These are phyloP conservation scores for Lepidotrigona ventralis DNA, from an alignment of 1,140 invertebrate genomes.

Conservation along the genomic window DNA sequence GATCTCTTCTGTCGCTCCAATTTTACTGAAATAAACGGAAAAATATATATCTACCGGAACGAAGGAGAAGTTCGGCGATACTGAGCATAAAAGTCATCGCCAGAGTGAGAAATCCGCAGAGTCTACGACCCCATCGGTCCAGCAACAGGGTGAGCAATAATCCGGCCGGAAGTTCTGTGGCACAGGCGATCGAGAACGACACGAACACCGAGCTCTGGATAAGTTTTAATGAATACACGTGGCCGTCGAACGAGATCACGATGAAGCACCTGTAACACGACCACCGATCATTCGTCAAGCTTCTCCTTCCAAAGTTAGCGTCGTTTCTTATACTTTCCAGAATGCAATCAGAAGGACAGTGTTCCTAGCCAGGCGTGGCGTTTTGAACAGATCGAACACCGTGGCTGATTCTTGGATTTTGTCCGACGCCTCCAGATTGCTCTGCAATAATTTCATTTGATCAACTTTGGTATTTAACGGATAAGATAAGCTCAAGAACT, in stretches of 20 bases:
- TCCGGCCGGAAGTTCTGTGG: slow-evolving; percentile 86
- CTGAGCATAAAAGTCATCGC: slow-evolving; percentile 80
- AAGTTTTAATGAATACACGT: slow-evolving; percentile 84
- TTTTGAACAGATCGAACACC: slow-evolving; percentile 82
- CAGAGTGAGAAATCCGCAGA: slow-evolving; percentile 82
- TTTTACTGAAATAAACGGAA: neutral
- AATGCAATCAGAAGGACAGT: slow-evolving; percentile 81
- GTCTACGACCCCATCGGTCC: slow-evolving; percentile 84
- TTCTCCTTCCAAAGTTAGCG: neutral
- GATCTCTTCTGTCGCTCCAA: neutral
- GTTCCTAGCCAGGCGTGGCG: slow-evolving; percentile 80
- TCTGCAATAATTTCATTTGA: slow-evolving; percentile 56
- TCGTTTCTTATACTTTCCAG: slow-evolving; percentile 71
- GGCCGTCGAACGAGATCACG: slow-evolving; percentile 84
- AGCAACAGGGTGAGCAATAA: slow-evolving; percentile 83
- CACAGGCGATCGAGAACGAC: slow-evolving; percentile 85
- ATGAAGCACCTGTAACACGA: slow-evolving; percentile 82
- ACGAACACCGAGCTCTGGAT: slow-evolving; percentile 85
- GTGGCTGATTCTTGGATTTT: slow-evolving; percentile 74
- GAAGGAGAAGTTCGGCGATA: slow-evolving; percentile 75
- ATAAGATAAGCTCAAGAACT: too few species aligned
- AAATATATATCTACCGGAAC: slow-evolving; percentile 64
- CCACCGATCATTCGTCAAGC: neutral
- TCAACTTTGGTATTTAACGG: too few species aligned
- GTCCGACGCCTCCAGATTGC: slow-evolving; percentile 65